Evolutionary conservation across 2,113 vertebrate genomes (phyloP).

Genomic region (Phrynosoma blainvillii): DNA sequence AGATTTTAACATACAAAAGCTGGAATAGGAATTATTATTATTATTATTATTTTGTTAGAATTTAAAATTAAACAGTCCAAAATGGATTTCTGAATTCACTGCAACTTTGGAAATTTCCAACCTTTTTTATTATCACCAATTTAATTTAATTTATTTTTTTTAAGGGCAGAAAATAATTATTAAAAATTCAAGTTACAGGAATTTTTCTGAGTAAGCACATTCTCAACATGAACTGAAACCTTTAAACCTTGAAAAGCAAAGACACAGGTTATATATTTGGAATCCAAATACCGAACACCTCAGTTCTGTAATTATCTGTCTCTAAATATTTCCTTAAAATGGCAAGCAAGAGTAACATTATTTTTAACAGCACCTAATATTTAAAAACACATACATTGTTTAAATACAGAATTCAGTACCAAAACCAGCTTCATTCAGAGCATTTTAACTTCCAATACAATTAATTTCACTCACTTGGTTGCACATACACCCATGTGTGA

Average conservation of each 20-base stretch:
- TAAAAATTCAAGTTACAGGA: not conserved
- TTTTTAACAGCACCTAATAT: constrained; percentile 20
- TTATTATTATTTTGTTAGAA: not conserved
- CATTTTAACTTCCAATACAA: not conserved
- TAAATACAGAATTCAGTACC: not conserved
- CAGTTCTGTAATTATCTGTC: not conserved
- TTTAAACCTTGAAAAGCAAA: too few relatives aligned
- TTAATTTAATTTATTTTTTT: constrained; percentile 12
- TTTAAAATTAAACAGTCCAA: constrained; percentile 26
- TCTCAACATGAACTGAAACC: not conserved
- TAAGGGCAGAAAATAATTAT: not conserved
- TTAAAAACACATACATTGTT: not conserved
- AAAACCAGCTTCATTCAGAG: not conserved
- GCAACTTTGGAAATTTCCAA: not conserved
- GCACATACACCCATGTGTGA: not conserved
- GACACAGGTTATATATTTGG: not conserved
- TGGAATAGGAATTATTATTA: constrained; percentile 7
- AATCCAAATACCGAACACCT: constrained; percentile 1
- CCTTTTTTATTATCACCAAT: not conserved
- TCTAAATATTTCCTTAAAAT: not conserved
- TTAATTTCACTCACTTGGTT: not conserved
- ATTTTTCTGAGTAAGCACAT: not conserved
- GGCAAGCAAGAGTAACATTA: not conserved
- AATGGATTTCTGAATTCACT: not conserved
- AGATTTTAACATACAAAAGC: constrained; percentile 30